Percentiles rank a stretch among this genome's conserved stretches.
These are phyloP conservation scores for Ennomos quercinarius DNA, from an alignment of 2,888 invertebrate species.

Conservation along the genomic window DNA sequence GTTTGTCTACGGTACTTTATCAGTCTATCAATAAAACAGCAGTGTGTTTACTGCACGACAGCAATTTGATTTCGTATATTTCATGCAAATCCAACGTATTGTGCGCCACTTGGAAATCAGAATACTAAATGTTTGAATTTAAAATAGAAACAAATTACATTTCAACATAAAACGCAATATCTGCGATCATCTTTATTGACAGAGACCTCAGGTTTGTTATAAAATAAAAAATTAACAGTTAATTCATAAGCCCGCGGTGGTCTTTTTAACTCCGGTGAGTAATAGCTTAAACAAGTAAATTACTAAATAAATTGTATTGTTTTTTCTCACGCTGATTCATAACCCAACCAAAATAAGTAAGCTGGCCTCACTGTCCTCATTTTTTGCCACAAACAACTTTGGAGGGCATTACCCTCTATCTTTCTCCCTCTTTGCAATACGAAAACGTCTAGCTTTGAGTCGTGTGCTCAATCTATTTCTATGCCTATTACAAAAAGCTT, in stretches of 20 bases:
- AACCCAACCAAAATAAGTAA: conserved; percentile 78
- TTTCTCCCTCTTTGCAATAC: conserved; percentile 63
- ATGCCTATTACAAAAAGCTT: conserved; percentile 29
- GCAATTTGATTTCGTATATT: conserved; percentile 1
- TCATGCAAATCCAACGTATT: conserved; percentile 6
- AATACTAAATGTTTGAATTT: conserved; percentile 27
- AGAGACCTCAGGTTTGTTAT: too few relatives aligned
- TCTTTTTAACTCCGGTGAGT: conserved; percentile 22
- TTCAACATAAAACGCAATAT: conserved; percentile 12
- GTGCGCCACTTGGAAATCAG: conserved; percentile 27
- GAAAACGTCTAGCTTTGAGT: conserved; percentile 72
- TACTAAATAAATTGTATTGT: conserved; percentile 69
- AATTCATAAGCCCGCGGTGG: conserved; percentile 20
- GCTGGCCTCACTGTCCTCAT: conserved; percentile 80
- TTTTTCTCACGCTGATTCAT: conserved; percentile 82
- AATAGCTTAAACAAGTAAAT: conserved; percentile 42
- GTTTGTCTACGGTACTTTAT: too few relatives aligned
- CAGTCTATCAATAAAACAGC: too few relatives aligned
- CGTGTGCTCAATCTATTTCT: conserved; percentile 32
- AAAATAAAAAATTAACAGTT: conserved; percentile 24
- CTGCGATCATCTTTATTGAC: conserved; percentile 4
- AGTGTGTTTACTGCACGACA: too few relatives aligned
- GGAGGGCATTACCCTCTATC: conserved; percentile 80
- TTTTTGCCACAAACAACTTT: conserved; percentile 84
- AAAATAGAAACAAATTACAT: conserved; percentile 9